A percentile compares a stretch with the other conserved stretches of the same genome.
Conservation (phyloP, 2,113 vertebrate species). For the Pelobates fuscus region DNA sequence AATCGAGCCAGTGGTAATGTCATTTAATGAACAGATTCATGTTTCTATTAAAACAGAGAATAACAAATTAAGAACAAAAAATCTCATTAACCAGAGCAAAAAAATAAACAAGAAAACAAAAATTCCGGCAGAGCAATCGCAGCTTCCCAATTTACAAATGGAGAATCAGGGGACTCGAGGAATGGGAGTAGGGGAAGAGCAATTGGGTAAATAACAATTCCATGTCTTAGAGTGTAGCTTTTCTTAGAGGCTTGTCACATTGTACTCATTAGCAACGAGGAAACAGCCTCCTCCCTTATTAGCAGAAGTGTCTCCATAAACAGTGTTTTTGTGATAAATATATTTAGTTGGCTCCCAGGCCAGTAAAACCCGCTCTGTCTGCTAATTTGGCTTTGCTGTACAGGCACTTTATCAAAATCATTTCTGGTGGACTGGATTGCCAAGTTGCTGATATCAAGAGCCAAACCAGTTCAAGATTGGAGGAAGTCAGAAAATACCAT, state of each 20-base stretch:
- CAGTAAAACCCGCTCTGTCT: not conserved
- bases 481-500: too few species aligned
- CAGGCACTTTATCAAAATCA: not conserved
- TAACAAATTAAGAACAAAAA: constrained; percentile 40
- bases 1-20: constrained; percentile 16
- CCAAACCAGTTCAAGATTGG: not conserved
- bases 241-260: constrained; percentile 5
- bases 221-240: not conserved
- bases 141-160: constrained; percentile 28
- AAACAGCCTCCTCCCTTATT: not conserved
- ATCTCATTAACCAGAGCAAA: constrained; percentile 35
- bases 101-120: not conserved
- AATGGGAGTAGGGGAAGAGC: not conserved
- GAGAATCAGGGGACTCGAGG: constrained; percentile 18
- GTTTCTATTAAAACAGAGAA: constrained; percentile 47
- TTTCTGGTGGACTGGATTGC: not conserved
- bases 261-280: constrained; percentile 12
- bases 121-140: not conserved
- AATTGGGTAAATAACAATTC: constrained; percentile 7
- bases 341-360: not conserved
- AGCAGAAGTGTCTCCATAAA: not conserved
- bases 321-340: not conserved
- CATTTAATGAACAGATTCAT: constrained; percentile 44
- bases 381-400: not conserved
- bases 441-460: not conserved